Evolutionary conservation across 2,797 vertebrate species (phyloP).

Genomic region (Meriones psammophilus): DNA sequence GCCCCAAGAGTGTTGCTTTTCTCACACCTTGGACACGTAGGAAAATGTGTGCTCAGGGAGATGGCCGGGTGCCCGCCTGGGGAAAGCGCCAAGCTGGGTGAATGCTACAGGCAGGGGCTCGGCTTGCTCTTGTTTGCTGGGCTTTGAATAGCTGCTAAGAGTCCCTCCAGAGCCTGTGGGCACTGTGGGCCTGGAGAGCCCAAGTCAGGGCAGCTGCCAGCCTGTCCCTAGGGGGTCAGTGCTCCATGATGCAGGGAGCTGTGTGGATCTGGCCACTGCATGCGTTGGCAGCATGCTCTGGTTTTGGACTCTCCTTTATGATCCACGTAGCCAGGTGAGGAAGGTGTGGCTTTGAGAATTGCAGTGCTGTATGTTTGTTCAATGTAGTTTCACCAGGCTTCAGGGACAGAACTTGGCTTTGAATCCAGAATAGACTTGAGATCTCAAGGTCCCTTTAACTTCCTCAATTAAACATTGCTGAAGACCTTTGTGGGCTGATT

Average conservation of each 20-base stretch:
- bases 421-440: background rate
- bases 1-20: slow-evolving; percentile 80
- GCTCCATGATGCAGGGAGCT: background rate
- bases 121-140: slow-evolving; percentile 56
- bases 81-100: slow-evolving; percentile 75
- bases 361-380: background rate
- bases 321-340: background rate
- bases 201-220: slow-evolving; percentile 17
- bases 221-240: background rate
- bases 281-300: background rate
- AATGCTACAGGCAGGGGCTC: slow-evolving; percentile 64
- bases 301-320: background rate
- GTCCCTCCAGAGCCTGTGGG: slow-evolving; percentile 57
- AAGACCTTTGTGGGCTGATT: background rate
- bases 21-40: slow-evolving; percentile 86
- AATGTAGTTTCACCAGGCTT: background rate
- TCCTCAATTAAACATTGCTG: background rate
- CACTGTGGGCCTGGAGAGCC: background rate
- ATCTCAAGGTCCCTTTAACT: background rate
- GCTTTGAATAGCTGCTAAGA: slow-evolving; percentile 78
- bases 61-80: slow-evolving; percentile 72
- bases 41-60: slow-evolving; percentile 81
- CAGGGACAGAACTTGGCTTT: background rate
- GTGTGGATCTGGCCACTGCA: accelerated
- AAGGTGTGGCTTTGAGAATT: background rate